Evolutionary conservation across 2,113 vertebrate species (phyloP).

Genomic region (Euleptes europaea): DNA sequence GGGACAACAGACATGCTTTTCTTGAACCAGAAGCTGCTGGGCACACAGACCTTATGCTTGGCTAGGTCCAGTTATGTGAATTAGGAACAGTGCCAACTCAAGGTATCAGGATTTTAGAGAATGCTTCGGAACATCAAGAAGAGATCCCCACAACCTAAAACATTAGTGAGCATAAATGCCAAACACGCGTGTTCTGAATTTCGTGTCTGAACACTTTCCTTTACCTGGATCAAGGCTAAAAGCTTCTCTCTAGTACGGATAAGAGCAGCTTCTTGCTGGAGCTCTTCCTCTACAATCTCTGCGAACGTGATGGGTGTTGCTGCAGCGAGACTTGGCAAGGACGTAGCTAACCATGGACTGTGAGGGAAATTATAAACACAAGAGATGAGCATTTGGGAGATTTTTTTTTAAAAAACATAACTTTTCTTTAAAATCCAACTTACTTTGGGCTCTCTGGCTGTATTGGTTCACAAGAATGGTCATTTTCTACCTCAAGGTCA

Average conservation of each 20-base stretch:
- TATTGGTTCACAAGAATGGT: constrained; percentile 52
- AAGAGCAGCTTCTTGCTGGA: constrained; percentile 93
- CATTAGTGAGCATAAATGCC: neutral
- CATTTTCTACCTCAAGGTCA: constrained; percentile 54
- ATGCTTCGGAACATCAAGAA: neutral
- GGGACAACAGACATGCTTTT: too few species aligned
- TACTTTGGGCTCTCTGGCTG: constrained; percentile 74
- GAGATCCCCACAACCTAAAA: neutral
- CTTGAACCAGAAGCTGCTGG: neutral
- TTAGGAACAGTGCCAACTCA: neutral
- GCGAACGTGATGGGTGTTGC: constrained; percentile 86
- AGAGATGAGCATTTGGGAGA: neutral
- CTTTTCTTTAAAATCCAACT: constrained; percentile 28
- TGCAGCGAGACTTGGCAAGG: constrained; percentile 71
- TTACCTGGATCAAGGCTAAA: constrained; percentile 95
- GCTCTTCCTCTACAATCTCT: constrained; percentile 93
- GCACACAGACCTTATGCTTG: neutral
- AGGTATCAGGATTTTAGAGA: neutral
- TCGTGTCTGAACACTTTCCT: neutral
- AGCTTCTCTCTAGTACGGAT: constrained; percentile 94
- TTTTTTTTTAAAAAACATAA: neutral
- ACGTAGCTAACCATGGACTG: constrained; percentile 90
- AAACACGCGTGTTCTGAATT: neutral
- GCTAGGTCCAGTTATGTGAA: neutral
- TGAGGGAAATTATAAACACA: constrained; percentile 29